A percentile compares a stretch with the other conserved stretches of the same genome.
phyloP scores from a whole-genome alignment of 2,113 vertebrate species.

The Rhinopithecus roxellana region DNA sequence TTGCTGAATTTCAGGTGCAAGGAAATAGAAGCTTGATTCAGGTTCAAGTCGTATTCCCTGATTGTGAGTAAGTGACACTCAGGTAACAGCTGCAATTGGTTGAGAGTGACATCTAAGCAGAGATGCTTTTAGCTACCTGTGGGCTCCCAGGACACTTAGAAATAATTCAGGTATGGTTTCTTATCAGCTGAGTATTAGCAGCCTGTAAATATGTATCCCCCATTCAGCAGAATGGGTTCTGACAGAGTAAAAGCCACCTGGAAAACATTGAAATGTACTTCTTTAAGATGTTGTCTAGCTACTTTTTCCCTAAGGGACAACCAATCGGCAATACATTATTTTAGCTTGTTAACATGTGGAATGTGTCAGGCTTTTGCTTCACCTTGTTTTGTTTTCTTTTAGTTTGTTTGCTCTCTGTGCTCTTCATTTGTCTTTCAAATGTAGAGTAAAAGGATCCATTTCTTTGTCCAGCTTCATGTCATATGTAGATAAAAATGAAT shows the following conservation, averaged over 20 bases:
- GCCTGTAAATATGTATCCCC: conserved; percentile 39
- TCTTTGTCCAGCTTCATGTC: conserved; percentile 54
- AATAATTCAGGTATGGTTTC: conserved; percentile 54
- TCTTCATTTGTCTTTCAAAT: conserved; percentile 78
- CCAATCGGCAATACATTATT: neutral
- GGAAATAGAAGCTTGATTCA: neutral
- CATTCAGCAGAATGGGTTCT: conserved; percentile 55
- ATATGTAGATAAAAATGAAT: conserved; percentile 81
- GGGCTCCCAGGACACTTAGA: conserved; percentile 29
- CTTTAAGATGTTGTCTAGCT: conserved; percentile 44
- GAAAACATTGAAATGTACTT: conserved; percentile 63
- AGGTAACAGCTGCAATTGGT: conserved; percentile 1
- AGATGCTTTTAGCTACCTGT: conserved; percentile 51
- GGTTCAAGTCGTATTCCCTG: neutral
- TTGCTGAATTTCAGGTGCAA: neutral
- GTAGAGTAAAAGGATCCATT: conserved; percentile 53
- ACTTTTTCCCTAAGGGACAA: conserved; percentile 30
- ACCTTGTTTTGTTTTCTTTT: neutral
- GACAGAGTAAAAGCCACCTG: conserved; percentile 67
- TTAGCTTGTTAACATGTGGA: conserved; percentile 47
- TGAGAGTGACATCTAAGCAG: neutral
- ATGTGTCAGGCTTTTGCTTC: conserved; percentile 26
- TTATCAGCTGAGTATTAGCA: conserved; percentile 45
- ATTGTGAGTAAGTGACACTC: neutral
- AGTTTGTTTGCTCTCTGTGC: neutral